These are phyloP conservation scores for Dendronephthya gigantea DNA, from an alignment of 64 coral and sea anemone species.

Conservation along the genomic window DNA sequence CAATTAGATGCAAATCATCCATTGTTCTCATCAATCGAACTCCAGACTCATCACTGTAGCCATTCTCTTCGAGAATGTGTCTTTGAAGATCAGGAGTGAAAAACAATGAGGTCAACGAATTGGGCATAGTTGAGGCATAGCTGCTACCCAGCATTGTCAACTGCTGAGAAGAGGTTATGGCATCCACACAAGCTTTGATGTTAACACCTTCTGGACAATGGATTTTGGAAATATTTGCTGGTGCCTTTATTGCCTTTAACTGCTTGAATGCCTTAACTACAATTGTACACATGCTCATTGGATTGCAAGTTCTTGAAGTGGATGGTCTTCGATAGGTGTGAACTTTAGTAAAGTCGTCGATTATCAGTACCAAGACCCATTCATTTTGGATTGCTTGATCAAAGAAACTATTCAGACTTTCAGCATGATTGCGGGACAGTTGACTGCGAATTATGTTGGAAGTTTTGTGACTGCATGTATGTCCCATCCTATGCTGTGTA, in stretches of 20 bases:
- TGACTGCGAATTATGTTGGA: background rate
- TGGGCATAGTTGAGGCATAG: background rate
- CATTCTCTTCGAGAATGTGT: background rate
- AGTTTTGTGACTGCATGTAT: too few species aligned
- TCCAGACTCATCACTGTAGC: background rate
- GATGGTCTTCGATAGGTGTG: background rate
- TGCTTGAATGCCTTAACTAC: background rate
- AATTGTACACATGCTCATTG: background rate
- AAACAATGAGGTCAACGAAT: background rate
- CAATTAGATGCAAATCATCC: background rate
- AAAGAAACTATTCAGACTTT: background rate
- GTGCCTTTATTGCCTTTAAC: background rate
- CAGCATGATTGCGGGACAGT: background rate
- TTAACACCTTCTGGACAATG: constrained; percentile 1
- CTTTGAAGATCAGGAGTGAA: background rate
- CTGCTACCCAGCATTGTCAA: background rate
- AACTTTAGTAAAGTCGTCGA: background rate
- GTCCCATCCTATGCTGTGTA: background rate
- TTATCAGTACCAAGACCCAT: background rate
- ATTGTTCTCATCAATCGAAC: constrained; percentile 4
- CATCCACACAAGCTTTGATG: background rate
- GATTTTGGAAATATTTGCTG: background rate
- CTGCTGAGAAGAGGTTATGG: background rate
- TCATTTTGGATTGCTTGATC: background rate
- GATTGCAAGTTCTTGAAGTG: background rate